Conservation (phyloP, 2,113 vertebrate genomes). For the Delphinus delphis region DNA sequence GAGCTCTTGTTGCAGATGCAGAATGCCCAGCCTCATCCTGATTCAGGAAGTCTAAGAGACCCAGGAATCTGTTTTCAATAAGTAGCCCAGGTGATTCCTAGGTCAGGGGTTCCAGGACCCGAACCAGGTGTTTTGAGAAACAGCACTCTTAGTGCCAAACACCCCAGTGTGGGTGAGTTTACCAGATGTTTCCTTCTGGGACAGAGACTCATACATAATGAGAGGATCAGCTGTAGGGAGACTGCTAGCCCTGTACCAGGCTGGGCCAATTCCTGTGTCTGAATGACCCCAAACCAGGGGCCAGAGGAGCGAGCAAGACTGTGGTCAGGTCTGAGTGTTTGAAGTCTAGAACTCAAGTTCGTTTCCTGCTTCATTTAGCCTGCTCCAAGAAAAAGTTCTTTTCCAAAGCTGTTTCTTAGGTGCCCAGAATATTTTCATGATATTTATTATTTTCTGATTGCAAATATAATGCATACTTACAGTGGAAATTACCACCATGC, state of each 20-base stretch:
- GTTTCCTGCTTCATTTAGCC: background rate
- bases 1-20: background rate
- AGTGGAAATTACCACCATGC: background rate
- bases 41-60: background rate
- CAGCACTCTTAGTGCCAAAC: background rate
- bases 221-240: background rate
- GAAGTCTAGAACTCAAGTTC: background rate
- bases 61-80: background rate
- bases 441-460: background rate
- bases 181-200: background rate
- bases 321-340: background rate
- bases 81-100: background rate
- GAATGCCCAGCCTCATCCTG: background rate
- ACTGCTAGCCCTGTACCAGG: background rate
- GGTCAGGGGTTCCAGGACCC: background rate
- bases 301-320: background rate
- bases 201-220: background rate
- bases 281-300: background rate
- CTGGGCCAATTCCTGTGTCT: no score
- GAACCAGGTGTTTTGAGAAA: background rate
- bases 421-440: background rate
- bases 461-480: background rate
- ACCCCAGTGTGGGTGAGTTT: background rate
- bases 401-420: background rate
- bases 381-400: background rate